A percentile compares a stretch with the other conserved stretches of the same genome.
Conservation (phyloP, 92 coral and sea anemone genomes). For the Zoanthus solanderi region DNA sequence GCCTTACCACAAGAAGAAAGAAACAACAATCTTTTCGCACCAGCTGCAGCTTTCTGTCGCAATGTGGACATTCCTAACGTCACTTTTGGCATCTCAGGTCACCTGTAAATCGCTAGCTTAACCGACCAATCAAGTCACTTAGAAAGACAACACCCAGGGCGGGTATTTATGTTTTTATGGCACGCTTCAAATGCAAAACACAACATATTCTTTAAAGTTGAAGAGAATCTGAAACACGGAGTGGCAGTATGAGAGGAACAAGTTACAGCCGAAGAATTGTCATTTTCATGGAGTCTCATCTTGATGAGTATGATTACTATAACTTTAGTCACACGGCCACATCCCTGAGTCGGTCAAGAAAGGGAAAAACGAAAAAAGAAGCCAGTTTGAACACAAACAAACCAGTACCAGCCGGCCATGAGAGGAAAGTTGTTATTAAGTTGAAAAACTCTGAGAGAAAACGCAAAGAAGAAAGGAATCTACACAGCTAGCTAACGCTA, state of each 20-base stretch:
- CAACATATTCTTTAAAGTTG: not conserved
- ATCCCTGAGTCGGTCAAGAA: constrained; percentile 72
- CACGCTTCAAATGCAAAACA: not conserved
- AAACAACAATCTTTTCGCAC: not conserved
- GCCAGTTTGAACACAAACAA: constrained; percentile 89
- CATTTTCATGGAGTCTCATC: constrained; percentile 62
- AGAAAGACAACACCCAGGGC: not conserved
- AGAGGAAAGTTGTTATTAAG: constrained; percentile 79
- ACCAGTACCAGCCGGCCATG: constrained; percentile 89
- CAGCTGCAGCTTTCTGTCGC: not conserved
- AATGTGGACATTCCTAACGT: not conserved
- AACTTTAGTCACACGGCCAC: constrained; percentile 69
- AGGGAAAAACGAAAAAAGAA: constrained; percentile 87
- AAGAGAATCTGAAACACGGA: not conserved
- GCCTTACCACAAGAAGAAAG: not conserved
- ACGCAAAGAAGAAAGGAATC: constrained; percentile 29
- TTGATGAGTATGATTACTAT: constrained; percentile 91
- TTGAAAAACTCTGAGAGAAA: constrained; percentile 89
- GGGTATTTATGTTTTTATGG: not conserved
- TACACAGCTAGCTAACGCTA: too few species aligned
- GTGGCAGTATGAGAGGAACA: constrained; percentile 64
- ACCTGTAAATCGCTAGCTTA: not conserved
- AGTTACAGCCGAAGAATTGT: constrained; percentile 68
- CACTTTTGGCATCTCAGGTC: not conserved
- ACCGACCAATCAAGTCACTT: not conserved